Base-by-base conservation (phyloP, 37 sponge, comb jelly and placozoan genomes). In the Theonella swinhoei region DNA sequence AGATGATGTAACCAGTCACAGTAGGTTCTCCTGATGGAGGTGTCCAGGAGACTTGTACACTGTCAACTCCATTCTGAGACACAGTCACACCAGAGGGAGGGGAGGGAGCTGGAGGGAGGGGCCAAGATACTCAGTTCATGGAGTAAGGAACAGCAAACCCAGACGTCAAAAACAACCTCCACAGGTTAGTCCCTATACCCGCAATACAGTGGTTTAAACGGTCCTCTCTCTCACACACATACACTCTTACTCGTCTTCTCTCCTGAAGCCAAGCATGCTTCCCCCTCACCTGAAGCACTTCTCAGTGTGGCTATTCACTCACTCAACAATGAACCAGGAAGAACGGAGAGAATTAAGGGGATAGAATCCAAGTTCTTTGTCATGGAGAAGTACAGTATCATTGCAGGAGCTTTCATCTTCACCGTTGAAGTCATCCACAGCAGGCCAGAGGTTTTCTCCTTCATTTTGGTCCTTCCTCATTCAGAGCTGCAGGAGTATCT, bases 321-420 rank as follows among this genome's bases (percentile, higher is more conserved):
- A 3, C 69, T 93, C 36, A 93, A 89, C 30, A 89, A 86, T 47
- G 93, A 93, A 62, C 85, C 86, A 3, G 80, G 86, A 0, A 73
- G 90, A 29, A 72, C 42, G 28, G 89, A 77, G 30, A 75, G 58
- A n/a, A 41, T 85, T 26, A 68, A 76, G 2, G 86, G 81, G 1
- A 85, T 90, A 25, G 90, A 90, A 68, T 68, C 90, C 30, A 90
- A 90, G 54, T 90, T 90, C 64, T 90, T 80, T 42, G 59, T 75
- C 25, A 39, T 89, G 37, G 39, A 63, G 42, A 84, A 89, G 34
- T 60, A 78, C 54, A 62, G 80, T 29, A 42, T 84, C 38, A 79
- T 90, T 42, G 90, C 80, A 17, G 29, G 64, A 11, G 68, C 70
- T 0, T 85, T 70, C 29, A 40, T 90, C 0, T 90, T 90, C 64